A percentile compares a stretch with the other conserved stretches of the same genome.
phyloP scores from a whole-genome alignment of 2,888 invertebrate species.

The Leucoma salicis region DNA sequence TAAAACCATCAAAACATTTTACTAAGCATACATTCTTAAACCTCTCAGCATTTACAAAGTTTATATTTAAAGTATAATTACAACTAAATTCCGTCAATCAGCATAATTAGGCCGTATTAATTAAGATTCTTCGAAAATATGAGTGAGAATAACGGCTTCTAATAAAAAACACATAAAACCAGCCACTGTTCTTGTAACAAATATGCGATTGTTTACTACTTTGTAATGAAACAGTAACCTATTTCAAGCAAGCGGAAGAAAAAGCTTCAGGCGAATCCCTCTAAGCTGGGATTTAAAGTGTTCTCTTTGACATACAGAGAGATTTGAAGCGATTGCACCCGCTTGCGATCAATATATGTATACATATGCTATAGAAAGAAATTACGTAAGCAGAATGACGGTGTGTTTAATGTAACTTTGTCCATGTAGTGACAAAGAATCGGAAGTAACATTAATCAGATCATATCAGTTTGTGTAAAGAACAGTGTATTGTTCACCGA shows the following conservation, averaged over 20 bases:
- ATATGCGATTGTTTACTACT: constrained; percentile 9
- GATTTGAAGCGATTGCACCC: constrained; percentile 38
- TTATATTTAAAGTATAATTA: background rate
- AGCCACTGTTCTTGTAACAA: constrained; percentile 1
- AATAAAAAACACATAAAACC: constrained; percentile 18
- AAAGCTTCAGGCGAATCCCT: constrained; percentile 27
- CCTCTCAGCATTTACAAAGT: background rate
- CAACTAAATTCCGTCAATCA: background rate
- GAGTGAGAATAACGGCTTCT: constrained; percentile 6
- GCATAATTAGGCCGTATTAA: constrained; percentile 6
- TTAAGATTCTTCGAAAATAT: constrained; percentile 12
- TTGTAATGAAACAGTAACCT: constrained; percentile 23
- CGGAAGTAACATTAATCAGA: no score
- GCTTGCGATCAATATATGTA: constrained; percentile 5
- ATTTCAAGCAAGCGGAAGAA: constrained; percentile 32
- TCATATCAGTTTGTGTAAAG: no score
- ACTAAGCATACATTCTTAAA: background rate
- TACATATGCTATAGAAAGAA: no score
- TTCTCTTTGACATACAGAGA: constrained; percentile 38
- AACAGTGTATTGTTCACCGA: no score
- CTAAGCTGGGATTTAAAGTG: constrained; percentile 37
- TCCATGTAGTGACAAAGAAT: no score
- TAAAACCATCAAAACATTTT: background rate
- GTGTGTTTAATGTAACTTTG: no score
- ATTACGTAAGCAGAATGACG: no score